Percentiles rank a stretch among this genome's conserved stretches.
Conservation (phyloP, 2,888 invertebrate genomes). For the Strigamia maritima region DNA sequence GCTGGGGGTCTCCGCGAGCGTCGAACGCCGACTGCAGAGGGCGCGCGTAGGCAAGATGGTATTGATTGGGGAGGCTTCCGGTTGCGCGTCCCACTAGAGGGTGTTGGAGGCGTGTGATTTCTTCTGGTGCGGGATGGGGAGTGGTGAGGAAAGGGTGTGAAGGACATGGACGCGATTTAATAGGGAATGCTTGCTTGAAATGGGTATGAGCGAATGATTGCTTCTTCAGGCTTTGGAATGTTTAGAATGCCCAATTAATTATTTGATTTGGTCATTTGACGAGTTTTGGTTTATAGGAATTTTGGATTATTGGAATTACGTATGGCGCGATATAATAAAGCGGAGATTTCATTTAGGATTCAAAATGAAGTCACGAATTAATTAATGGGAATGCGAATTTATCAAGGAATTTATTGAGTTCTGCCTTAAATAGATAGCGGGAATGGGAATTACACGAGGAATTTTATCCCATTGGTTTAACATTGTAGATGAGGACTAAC, state of each 20-base stretch:
- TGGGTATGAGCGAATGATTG: background rate
- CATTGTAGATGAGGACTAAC: background rate
- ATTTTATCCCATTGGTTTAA: background rate
- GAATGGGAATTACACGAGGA: background rate
- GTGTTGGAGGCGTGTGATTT: conserved; percentile 12
- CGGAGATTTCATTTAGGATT: background rate
- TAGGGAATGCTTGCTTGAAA: background rate
- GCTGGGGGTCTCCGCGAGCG: conserved; percentile 31
- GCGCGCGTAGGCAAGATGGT: background rate
- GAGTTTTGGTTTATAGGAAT: background rate
- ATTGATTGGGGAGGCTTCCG: conserved; percentile 24
- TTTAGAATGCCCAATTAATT: background rate
- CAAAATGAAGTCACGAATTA: too few relatives aligned
- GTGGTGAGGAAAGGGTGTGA: background rate
- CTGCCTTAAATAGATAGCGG: too few relatives aligned
- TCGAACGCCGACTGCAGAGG: conserved; percentile 32
- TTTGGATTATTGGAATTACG: background rate
- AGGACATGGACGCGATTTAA: background rate
- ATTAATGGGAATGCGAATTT: background rate
- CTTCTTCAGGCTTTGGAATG: background rate
- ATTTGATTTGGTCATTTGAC: background rate
- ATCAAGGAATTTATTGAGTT: background rate
- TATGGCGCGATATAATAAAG: background rate
- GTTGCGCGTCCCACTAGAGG: conserved; percentile 30
- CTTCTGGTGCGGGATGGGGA: background rate